phyloP scores from a whole-genome alignment of 2,888 invertebrate species.

The Hymenopus coronatus region DNA sequence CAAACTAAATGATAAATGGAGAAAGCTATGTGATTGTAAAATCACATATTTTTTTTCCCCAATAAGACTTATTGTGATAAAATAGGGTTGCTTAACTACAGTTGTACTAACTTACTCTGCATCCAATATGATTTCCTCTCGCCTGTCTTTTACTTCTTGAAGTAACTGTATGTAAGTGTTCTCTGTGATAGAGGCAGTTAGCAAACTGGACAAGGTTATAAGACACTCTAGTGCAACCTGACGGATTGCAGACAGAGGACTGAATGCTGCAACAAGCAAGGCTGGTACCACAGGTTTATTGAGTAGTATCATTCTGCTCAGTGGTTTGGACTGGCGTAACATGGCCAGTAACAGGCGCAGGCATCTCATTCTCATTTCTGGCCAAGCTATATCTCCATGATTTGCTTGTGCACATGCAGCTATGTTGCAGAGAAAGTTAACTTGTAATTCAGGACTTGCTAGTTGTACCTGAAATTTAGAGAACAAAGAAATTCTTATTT shows the following conservation, averaged over 20 bases:
- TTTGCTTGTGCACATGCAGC: slow-evolving; percentile 40
- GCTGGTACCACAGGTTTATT: slow-evolving; percentile 52
- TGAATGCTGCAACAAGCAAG: slow-evolving; percentile 57
- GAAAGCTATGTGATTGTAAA: too few species aligned
- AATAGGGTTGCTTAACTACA: too few species aligned
- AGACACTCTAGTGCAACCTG: slow-evolving; percentile 56
- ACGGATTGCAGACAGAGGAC: slow-evolving; percentile 56
- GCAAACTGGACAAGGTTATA: slow-evolving; percentile 32
- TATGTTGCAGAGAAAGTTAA: slow-evolving; percentile 58
- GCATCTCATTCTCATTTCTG: slow-evolving; percentile 49
- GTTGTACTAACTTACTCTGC: slow-evolving; percentile 41
- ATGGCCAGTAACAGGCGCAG: slow-evolving; percentile 41
- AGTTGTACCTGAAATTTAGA: slow-evolving; percentile 48
- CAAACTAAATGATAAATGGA: too few species aligned
- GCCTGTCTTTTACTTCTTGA: slow-evolving; percentile 50
- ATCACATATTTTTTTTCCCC: too few species aligned
- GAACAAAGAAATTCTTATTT: background rate
- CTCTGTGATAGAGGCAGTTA: background rate
- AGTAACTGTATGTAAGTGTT: slow-evolving; percentile 42
- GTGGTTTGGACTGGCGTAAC: slow-evolving; percentile 35
- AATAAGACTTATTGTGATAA: too few species aligned
- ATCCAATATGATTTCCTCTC: slow-evolving; percentile 63
- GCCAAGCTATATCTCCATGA: background rate
- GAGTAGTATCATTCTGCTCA: slow-evolving; percentile 1
- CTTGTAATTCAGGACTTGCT: slow-evolving; percentile 48